phyloP scores from a whole-genome alignment of 2,888 invertebrate species.

The Lacanobia wlatinum region DNA sequence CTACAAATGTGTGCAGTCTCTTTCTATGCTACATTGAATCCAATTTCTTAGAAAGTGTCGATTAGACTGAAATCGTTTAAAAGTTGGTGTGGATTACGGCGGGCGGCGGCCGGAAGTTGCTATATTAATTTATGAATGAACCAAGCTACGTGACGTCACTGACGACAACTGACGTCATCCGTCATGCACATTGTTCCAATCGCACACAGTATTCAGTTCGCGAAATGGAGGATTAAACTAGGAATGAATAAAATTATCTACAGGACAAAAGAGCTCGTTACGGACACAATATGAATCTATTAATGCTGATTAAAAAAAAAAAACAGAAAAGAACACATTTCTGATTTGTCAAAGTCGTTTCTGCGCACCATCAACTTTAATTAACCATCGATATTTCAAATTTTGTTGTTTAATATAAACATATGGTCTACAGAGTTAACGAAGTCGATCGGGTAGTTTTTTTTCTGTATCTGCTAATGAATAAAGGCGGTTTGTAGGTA shows the following conservation, averaged over 20 bases:
- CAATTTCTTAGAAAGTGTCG: conserved; percentile 60
- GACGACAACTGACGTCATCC: conserved; percentile 77
- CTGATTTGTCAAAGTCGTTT: conserved; percentile 40
- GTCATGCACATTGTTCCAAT: conserved; percentile 48
- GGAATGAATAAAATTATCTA: conserved; percentile 46
- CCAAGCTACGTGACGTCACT: conserved; percentile 77
- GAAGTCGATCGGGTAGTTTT: conserved; percentile 64
- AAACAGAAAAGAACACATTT: background rate
- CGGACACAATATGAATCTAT: conserved; percentile 32
- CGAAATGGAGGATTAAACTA: conserved; percentile 56
- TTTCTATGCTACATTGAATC: conserved; percentile 19
- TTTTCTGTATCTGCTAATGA: conserved; percentile 69
- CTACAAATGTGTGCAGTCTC: conserved; percentile 1
- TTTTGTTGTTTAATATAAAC: conserved; percentile 42
- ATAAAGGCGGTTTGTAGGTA: conserved; percentile 63
- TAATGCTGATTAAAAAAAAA: conserved; percentile 33
- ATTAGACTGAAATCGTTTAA: conserved; percentile 62
- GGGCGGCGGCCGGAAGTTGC: conserved; percentile 81
- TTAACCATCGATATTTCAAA: conserved; percentile 53
- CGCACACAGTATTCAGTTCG: conserved; percentile 51
- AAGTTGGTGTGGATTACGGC: conserved; percentile 73
- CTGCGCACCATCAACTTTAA: conserved; percentile 39
- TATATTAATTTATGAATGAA: conserved; percentile 84
- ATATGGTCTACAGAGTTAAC: conserved; percentile 60
- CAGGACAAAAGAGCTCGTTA: conserved; percentile 39